Evolutionary conservation across 1,140 invertebrate species (phyloP).

Genomic region (Drosophila miranda): DNA sequence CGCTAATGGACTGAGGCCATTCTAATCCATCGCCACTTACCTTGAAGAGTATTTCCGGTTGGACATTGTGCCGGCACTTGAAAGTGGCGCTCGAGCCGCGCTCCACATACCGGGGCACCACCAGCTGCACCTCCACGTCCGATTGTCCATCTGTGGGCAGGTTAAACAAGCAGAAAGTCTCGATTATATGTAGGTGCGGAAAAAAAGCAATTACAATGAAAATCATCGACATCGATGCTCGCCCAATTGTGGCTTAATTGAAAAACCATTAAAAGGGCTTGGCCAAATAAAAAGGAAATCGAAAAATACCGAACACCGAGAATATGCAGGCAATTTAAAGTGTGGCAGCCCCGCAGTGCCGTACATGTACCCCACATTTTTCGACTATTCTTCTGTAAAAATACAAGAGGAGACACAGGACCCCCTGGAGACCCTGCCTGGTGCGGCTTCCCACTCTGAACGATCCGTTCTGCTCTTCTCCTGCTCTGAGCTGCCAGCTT

Average conservation of each 20-base stretch:
- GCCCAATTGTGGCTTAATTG: slow-evolving; percentile 68
- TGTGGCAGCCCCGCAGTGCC: not conserved
- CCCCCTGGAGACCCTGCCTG: too few relatives aligned
- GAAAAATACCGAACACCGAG: slow-evolving; percentile 8
- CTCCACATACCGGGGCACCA: slow-evolving; percentile 79
- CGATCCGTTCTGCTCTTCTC: too few relatives aligned
- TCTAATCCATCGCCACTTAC: slow-evolving; percentile 73
- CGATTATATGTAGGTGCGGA: slow-evolving; percentile 6
- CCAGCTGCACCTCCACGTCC: slow-evolving; percentile 77
- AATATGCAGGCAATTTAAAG: slow-evolving; percentile 53
- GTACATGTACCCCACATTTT: too few relatives aligned
- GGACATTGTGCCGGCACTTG: slow-evolving; percentile 86
- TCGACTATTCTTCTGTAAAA: too few relatives aligned
- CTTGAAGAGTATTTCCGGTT: slow-evolving; percentile 86
- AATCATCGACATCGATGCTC: slow-evolving; percentile 7
- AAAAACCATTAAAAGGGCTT: slow-evolving; percentile 56
- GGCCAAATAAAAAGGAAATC: slow-evolving; percentile 18
- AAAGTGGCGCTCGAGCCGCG: slow-evolving; percentile 83
- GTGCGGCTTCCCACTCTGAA: too few relatives aligned
- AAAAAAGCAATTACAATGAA: slow-evolving; percentile 31
- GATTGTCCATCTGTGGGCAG: slow-evolving; percentile 79
- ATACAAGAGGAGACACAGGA: too few relatives aligned
- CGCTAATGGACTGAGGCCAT: slow-evolving; percentile 20
- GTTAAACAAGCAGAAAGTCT: slow-evolving; percentile 18
- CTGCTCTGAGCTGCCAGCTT: slow-evolving; percentile 42